These are phyloP conservation scores for Ciconia nigra DNA, from an alignment of 2,797 vertebrate genomes.

Conservation along the genomic window DNA sequence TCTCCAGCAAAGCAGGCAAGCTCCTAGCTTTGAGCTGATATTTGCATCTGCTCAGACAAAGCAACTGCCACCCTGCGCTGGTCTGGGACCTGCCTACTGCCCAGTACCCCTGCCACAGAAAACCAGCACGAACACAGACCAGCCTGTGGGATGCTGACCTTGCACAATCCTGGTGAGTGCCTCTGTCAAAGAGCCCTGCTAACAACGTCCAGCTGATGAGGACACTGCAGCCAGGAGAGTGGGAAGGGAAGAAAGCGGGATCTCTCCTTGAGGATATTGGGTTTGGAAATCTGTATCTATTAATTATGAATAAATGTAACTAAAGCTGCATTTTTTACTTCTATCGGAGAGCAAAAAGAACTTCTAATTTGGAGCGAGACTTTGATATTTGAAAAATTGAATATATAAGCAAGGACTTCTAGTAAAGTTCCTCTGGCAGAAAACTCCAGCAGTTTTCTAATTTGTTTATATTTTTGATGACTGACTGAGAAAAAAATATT, in stretches of 20 bases:
- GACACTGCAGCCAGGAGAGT: not conserved
- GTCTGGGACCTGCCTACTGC: not conserved
- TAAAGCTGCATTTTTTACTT: not conserved
- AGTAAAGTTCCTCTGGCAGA: not conserved
- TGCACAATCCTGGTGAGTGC: too few species aligned
- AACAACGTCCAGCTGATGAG: not conserved
- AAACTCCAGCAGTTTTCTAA: not conserved
- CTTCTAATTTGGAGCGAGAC: not conserved
- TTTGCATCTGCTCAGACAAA: not conserved
- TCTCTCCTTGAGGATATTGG: not conserved
- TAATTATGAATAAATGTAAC: not conserved
- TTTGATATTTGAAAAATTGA: not conserved
- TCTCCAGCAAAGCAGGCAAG: not conserved
- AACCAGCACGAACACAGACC: not conserved
- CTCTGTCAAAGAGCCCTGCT: not conserved
- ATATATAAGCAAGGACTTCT: not conserved
- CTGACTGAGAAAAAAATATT: constrained; percentile 1
- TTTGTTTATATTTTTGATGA: constrained; percentile 19
- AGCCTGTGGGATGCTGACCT: not conserved
- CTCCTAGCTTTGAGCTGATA: not conserved
- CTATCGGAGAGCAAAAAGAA: not conserved
- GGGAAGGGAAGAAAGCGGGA: not conserved
- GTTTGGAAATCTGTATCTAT: not conserved
- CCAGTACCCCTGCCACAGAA: fast-evolving
- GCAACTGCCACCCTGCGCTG: not conserved